Base-by-base conservation (phyloP, 1,140 invertebrate species). In the Choristoneura fumiferana region DNA sequence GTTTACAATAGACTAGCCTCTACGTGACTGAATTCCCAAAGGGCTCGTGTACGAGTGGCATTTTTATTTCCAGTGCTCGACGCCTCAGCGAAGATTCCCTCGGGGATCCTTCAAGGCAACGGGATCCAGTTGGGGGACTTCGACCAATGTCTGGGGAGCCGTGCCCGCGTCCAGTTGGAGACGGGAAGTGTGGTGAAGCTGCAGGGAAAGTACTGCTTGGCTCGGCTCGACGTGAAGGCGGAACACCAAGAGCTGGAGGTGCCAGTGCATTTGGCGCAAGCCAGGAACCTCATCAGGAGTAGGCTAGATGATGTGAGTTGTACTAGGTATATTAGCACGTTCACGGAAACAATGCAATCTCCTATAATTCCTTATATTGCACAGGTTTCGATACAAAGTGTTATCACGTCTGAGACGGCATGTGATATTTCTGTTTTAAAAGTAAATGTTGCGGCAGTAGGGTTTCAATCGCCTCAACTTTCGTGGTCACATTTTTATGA, bases 51-150 rank as follows among this genome's bases (percentile, higher is more conserved):
- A 49, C 43, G 22, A 49, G 4, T 12, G 35, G 3, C 54, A 37
- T 55, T 57, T 34, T 13, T 34, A 69, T 76, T 83, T 89, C 67
- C 86, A 94, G 93, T 95, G 93, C 78, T 93, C 58, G 94, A 95
- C 81, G 91, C 94, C 1, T 92, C 92, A 15, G 94, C 92, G 10
- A 94, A 94, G 73, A 90, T 94, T 37, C 92, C 93, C 49, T 91
- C 93, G 43, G 92, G 93, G 12, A 67, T 95, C 15, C 81, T 95
- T 8, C 91, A 92, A 57, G 94, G 94, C 58, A 94, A 94, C 76
- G 90, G 92, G 18, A 93, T 94, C 79, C 93, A 94, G 73, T 73
- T 94, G 10, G 94, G 94, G 34, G 93, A 94, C 79, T 94, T 93
- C 75, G 93, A 94, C 74, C 91, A 94, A 79, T 94, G 94, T 69